Conservation (phyloP, 1,140 invertebrate genomes). For the Solenopsis invicta region DNA sequence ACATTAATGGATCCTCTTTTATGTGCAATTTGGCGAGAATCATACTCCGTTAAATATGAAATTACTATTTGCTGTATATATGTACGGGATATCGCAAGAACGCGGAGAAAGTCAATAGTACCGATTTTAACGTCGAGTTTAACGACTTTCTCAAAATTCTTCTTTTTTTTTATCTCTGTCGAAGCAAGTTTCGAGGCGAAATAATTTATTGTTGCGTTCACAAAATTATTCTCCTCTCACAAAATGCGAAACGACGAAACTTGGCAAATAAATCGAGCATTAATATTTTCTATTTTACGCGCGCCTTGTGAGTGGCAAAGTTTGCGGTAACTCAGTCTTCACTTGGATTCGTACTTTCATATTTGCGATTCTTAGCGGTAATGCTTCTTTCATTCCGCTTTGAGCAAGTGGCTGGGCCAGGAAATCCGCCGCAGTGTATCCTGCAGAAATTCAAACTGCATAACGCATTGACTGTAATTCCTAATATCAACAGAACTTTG, state of each 20-base stretch:
- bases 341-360: conserved; percentile 29
- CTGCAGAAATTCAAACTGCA: conserved; percentile 57
- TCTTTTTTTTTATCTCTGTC: conserved; percentile 22
- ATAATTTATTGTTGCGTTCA: conserved; percentile 35
- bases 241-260: conserved; percentile 34
- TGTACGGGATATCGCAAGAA: not conserved
- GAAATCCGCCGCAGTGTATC: conserved; percentile 45
- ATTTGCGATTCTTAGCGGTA: conserved; percentile 50
- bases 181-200: not conserved
- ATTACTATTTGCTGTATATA: not conserved
- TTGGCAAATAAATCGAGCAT: conserved; percentile 44
- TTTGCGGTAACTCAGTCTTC: conserved; percentile 2
- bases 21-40: conserved; percentile 3
- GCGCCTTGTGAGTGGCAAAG: not conserved
- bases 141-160: not conserved
- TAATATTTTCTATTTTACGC: conserved; percentile 46
- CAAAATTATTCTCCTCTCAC: conserved; percentile 17
- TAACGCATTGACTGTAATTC: conserved; percentile 63
- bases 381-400: conserved; percentile 51
- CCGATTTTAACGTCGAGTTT: conserved; percentile 27
- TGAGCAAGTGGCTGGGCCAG: conserved; percentile 21
- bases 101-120: not conserved
- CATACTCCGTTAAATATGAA: not conserved
- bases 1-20: conserved; percentile 30
- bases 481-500: conserved; percentile 60